Conservation (phyloP, 2,113 vertebrate species). For the Leuciscus idus region DNA sequence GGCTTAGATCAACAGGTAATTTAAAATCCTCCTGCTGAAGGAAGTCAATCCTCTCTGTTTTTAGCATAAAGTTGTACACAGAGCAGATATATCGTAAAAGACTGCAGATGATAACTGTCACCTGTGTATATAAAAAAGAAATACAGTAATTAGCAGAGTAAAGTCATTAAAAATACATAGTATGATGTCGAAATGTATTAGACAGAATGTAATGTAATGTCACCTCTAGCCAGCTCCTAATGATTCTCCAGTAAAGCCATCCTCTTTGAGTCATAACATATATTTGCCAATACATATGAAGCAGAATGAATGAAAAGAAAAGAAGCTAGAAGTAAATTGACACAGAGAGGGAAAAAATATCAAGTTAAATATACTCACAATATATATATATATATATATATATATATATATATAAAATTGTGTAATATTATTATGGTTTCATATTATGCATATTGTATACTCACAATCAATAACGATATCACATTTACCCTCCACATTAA, state of each 20-base stretch:
- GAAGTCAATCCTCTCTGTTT: constrained; percentile 62
- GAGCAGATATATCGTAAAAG: constrained; percentile 63
- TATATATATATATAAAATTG: no score
- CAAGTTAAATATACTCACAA: neutral
- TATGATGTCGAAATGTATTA: neutral
- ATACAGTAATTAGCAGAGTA: neutral
- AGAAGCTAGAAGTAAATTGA: constrained; percentile 67
- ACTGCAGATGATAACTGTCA: constrained; percentile 55
- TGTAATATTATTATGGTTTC: no score
- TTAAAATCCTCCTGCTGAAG: constrained; percentile 68
- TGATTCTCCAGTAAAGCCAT: constrained; percentile 66
- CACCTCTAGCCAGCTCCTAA: constrained; percentile 78
- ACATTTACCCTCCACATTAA: no score
- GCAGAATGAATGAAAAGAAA: constrained; percentile 73
- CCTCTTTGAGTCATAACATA: constrained; percentile 64
- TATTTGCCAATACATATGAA: constrained; percentile 71
- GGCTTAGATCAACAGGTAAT: constrained; percentile 67
- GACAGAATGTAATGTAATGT: constrained; percentile 39
- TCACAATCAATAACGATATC: no score
- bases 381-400: neutral
- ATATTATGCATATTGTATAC: no score
- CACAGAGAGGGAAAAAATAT: neutral
- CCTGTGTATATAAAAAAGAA: constrained; percentile 60
- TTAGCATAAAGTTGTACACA: constrained; percentile 62
- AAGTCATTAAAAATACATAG: neutral